Evolutionary conservation across 2,888 invertebrate genomes (phyloP).

Genomic region (Ochropacha duplaris): DNA sequence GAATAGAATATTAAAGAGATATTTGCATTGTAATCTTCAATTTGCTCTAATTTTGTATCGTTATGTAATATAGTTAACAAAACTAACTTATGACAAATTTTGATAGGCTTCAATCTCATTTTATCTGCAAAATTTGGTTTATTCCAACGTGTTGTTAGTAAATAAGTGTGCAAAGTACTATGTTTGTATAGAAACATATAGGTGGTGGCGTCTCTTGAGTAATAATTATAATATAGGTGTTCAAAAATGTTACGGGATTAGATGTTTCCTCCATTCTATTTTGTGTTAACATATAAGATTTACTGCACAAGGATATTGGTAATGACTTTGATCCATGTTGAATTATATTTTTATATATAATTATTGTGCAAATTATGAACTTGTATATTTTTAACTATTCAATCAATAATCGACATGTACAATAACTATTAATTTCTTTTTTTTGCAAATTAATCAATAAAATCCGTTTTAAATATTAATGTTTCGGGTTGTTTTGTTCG

Average conservation of each 20-base stretch:
- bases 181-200: not conserved
- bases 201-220: not conserved
- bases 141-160: not conserved
- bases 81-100: not conserved
- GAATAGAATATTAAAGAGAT: not conserved
- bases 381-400: constrained; percentile 81
- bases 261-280: constrained; percentile 74
- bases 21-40: no score
- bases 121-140: not conserved
- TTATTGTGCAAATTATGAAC: constrained; percentile 78
- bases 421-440: constrained; percentile 77
- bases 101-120: not conserved
- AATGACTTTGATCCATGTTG: constrained; percentile 80
- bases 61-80: no score
- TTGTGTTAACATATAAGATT: constrained; percentile 75
- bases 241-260: constrained; percentile 81
- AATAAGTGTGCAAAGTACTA: not conserved
- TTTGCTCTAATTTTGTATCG: not conserved
- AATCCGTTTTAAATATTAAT: constrained; percentile 79
- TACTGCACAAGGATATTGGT: constrained; percentile 83
- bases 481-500: constrained; percentile 52
- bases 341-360: constrained; percentile 76
- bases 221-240: constrained; percentile 78
- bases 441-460: constrained; percentile 81
- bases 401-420: constrained; percentile 82